Conservation (phyloP, 2,888 invertebrate genomes). For the Calliscelio sp. region DNA sequence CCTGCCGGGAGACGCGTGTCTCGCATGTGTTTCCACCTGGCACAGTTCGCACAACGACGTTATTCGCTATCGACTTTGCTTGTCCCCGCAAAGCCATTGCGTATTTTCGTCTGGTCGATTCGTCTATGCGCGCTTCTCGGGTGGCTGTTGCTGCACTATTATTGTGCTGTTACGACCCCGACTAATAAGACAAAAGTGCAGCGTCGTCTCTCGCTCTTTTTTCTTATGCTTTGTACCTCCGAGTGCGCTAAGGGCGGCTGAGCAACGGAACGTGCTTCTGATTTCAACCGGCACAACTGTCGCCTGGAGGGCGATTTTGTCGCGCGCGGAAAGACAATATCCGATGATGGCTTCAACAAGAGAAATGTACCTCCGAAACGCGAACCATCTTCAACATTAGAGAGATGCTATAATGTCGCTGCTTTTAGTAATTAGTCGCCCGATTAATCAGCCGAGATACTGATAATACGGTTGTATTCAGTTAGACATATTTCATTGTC, state of each 20-base stretch:
- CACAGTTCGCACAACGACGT: too few species aligned
- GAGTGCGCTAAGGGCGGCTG: slow-evolving; percentile 14
- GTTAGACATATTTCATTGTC: too few species aligned
- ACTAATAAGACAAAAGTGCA: too few species aligned
- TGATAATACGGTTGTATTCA: too few species aligned
- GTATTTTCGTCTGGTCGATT: too few species aligned
- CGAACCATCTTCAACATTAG: slow-evolving; percentile 14
- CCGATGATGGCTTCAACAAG: slow-evolving; percentile 49
- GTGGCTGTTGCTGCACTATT: too few species aligned
- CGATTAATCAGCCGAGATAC: slow-evolving; percentile 20
- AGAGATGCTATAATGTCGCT: slow-evolving; percentile 13
- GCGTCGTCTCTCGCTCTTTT: slow-evolving; percentile 27
- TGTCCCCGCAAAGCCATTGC: too few species aligned
- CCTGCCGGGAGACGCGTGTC: too few species aligned
- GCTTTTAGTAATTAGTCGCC: slow-evolving; percentile 25
- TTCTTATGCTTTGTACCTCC: slow-evolving; percentile 21
- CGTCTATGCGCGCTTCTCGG: too few species aligned
- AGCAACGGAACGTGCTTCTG: slow-evolving; percentile 47
- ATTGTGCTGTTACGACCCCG: too few species aligned
- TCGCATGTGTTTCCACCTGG: too few species aligned
- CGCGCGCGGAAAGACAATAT: slow-evolving; percentile 56
- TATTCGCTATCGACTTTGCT: too few species aligned
- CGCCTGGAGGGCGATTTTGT: slow-evolving; percentile 63
- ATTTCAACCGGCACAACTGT: slow-evolving; percentile 56
- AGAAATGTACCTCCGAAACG: slow-evolving; percentile 18